Conservation (phyloP, 1,140 invertebrate genomes). For the Thaumetopoea pityocampa region DNA sequence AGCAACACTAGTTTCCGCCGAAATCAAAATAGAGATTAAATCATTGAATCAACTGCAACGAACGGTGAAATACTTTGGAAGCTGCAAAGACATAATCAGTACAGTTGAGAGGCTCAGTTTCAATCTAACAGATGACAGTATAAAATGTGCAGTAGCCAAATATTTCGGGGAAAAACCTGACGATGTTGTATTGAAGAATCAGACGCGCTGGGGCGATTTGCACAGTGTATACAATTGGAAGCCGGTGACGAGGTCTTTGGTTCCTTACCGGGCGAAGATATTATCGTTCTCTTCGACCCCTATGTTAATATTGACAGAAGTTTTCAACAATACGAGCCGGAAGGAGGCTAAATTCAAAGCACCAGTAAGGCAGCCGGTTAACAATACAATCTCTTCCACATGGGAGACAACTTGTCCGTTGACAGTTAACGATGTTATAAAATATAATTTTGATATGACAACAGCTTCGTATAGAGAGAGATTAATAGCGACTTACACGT, state of each 20-base stretch:
- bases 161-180: slow-evolving; percentile 14
- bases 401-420: slow-evolving; percentile 14
- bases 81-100: slow-evolving; percentile 14
- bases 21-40: too few species aligned
- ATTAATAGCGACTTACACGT: slow-evolving; percentile 14
- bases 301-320: slow-evolving; percentile 5
- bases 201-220: slow-evolving; percentile 26
- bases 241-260: slow-evolving; percentile 16
- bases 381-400: slow-evolving; percentile 12
- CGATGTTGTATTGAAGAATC: slow-evolving; percentile 22
- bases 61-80: too few species aligned
- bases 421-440: slow-evolving; percentile 7
- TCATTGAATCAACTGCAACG: too few species aligned
- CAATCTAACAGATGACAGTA: slow-evolving; percentile 9
- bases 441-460: slow-evolving; percentile 9
- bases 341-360: slow-evolving; percentile 8
- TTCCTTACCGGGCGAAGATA: slow-evolving; percentile 13
- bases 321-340: slow-evolving; percentile 16
- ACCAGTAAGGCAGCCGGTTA: slow-evolving; percentile 4
- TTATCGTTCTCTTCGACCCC: slow-evolving; percentile 6
- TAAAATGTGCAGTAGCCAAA: slow-evolving; percentile 10
- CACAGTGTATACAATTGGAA: slow-evolving; percentile 25
- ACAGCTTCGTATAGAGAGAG: neutral
- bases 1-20: too few species aligned
- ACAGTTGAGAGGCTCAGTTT: slow-evolving; percentile 15